Conservation (phyloP, 1,140 invertebrate species). For the Heliconius hermathena region DNA sequence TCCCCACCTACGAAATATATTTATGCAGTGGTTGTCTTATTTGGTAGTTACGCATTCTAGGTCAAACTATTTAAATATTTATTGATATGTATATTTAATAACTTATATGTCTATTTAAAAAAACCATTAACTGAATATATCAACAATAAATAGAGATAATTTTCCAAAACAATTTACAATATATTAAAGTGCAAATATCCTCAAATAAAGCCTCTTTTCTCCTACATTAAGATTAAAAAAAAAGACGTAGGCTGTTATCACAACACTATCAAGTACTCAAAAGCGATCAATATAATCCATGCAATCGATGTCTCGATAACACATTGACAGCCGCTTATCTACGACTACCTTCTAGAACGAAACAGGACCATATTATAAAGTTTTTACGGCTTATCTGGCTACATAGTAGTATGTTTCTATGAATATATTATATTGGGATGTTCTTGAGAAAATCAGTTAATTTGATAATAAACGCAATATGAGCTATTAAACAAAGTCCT, state of each 20-base stretch:
- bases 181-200: background rate
- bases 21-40: no score
- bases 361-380: background rate
- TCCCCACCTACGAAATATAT: no score
- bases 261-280: conserved; percentile 15
- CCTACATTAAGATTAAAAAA: background rate
- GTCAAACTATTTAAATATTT: no score
- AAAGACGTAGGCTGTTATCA: background rate
- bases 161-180: background rate
- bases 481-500: no score
- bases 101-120: no score
- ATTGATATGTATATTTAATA: no score
- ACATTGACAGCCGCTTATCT: conserved; percentile 20
- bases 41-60: no score
- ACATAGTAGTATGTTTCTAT: background rate
- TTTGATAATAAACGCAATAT: background rate
- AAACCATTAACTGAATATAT: no score
- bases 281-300: conserved; percentile 22
- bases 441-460: background rate
- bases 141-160: background rate
- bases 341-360: conserved; percentile 14
- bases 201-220: background rate
- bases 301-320: conserved; percentile 27
- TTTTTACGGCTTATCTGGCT: background rate
- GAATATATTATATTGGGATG: background rate